Base-by-base conservation (phyloP, 2,113 vertebrate genomes). In the Alethe castanea region DNA sequence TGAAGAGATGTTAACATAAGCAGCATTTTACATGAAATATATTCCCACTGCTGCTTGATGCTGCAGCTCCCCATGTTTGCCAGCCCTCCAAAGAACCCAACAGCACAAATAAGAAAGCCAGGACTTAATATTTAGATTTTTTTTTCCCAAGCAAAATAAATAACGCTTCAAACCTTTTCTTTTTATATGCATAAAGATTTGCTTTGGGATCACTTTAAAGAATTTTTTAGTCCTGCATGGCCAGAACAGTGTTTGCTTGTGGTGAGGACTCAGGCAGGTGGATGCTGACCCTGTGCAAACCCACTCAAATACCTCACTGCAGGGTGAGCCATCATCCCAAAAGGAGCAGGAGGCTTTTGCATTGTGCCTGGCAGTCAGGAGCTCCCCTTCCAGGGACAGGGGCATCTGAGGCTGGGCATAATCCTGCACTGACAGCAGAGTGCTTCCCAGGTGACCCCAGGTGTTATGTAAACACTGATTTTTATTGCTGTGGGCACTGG, bases 1-100 rank as follows among this genome's bases (percentile, higher is more conserved):
- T 90, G 94, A 97, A 94, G 91, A 94, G 86, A 82, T 87, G 86
- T 95, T 96, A 96, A 92, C 77, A 95, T 14, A 61, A 94, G 80
- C 70, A 65, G 57, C 93, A 85, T 91, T 96, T 97, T 94, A 57
- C 14, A 24, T 80, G n/a, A 95, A 94, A 92, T 95, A 84, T 86
- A 89, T 82, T 92, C 91, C 86, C 8, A 4, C 59, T 91, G 70
- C 80, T 94, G 52, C 67, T 84, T 48, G 78, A 74, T 35, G 48
- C 57, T 91, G 42, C 65, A 94, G 38, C 45, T 91, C 66, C 53
- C 62, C 36, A 33, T 9, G 2, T 92, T 94, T 94, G 36, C 57
- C 61, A 89, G 60, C 61, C 78, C 81, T 81, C 86, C 12, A 42
- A 92, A 86, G 91, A 86, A 19, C 52, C 38, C 67, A 67, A 33